A percentile compares a stretch with the other conserved stretches of the same genome.
Conservation (phyloP, 1,140 invertebrate species). For the Nymphalis io region DNA sequence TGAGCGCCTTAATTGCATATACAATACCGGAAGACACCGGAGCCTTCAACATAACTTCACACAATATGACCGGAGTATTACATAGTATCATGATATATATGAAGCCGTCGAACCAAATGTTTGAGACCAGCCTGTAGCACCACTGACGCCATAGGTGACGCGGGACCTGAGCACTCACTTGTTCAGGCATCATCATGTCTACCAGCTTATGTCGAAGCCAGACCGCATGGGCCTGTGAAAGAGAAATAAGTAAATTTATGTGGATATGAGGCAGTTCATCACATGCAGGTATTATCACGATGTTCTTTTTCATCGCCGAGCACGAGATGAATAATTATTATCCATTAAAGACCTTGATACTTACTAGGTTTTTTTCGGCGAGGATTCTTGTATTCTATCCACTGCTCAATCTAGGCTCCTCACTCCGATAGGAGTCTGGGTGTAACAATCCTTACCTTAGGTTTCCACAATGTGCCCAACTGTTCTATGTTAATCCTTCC, state of each 20-base stretch:
- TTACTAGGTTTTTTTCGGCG: too few species aligned
- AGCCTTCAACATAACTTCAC: conserved; percentile 55
- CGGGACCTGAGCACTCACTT: conserved; percentile 56
- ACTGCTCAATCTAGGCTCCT: too few species aligned
- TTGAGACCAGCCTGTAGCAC: conserved; percentile 60
- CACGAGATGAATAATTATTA: too few species aligned
- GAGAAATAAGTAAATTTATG: background rate
- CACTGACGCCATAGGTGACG: conserved; percentile 51
- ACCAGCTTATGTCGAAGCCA: conserved; percentile 67
- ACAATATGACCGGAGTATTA: conserved; percentile 70
- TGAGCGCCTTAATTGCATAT: conserved; percentile 56
- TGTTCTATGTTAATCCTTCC: conserved; percentile 66
- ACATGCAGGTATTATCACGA: too few species aligned
- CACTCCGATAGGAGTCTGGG: too few species aligned
- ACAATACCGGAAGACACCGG: conserved; percentile 38
- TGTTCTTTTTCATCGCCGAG: too few species aligned
- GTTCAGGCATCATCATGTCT: conserved; percentile 60
- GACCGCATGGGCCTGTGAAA: conserved; percentile 53
- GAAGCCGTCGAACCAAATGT: conserved; percentile 63
- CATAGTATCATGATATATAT: conserved; percentile 69
- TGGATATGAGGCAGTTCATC: background rate
- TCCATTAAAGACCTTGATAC: too few species aligned
- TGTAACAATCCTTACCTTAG: conserved; percentile 50
- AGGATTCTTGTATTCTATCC: too few species aligned
- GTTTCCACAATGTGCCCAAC: conserved; percentile 65